A percentile compares a stretch with the other conserved stretches of the same genome.
phyloP scores from a whole-genome alignment of 53 echinoderm and acorn worm genomes.

The Crossaster papposus region DNA sequence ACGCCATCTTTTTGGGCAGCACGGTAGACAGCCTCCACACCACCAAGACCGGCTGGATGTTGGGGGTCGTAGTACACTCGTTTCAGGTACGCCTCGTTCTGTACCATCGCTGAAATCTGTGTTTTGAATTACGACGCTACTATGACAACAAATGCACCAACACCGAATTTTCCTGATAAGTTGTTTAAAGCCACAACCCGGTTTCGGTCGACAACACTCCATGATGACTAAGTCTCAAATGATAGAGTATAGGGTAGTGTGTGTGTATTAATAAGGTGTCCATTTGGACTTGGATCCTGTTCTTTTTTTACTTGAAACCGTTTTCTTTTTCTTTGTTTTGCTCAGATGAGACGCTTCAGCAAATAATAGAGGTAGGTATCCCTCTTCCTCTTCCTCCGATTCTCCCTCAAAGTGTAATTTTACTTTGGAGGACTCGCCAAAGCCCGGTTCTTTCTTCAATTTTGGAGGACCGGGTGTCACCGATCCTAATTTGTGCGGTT shows the following conservation, averaged over 20 bases:
- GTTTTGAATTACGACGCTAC: conserved; percentile 20
- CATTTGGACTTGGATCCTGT: background rate
- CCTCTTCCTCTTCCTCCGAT: background rate
- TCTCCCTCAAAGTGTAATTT: background rate
- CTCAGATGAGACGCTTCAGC: conserved; percentile 47
- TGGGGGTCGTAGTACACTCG: conserved; percentile 71
- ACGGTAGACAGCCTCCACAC: conserved; percentile 50
- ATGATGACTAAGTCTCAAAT: conserved; percentile 30
- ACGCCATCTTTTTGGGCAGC: conserved; percentile 25
- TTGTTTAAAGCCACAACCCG: conserved; percentile 5
- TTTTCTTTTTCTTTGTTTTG: conserved; percentile 25
- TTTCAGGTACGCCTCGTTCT: conserved; percentile 37
- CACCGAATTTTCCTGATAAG: conserved; percentile 18
- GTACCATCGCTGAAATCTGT: conserved; percentile 4
- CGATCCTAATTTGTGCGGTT: background rate
- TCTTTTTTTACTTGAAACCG: background rate
- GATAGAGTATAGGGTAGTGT: background rate
- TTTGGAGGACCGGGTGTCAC: background rate
- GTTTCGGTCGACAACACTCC: conserved; percentile 55
- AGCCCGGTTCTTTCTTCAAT: background rate
- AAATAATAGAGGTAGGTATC: conserved; percentile 11
- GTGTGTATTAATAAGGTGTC: background rate
- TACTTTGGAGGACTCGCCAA: background rate
- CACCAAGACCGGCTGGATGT: conserved; percentile 65
- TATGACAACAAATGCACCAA: conserved; percentile 60